phyloP scores from a whole-genome alignment of 2,113 vertebrate species.

The Natator depressus region DNA sequence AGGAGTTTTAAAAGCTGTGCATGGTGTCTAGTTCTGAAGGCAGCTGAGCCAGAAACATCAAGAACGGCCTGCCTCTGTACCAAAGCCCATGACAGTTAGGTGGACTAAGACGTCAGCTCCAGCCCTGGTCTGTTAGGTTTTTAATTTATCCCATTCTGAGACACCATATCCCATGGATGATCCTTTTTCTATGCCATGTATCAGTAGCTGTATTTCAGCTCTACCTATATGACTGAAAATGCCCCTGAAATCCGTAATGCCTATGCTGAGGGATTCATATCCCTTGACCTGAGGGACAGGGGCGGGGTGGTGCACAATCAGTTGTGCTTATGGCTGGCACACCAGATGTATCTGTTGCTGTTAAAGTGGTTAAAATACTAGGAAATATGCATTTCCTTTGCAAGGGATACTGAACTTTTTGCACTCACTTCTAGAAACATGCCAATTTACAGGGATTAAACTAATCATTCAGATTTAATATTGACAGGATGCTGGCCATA shows the following conservation, averaged over 20 bases:
- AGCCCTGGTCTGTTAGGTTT: background rate
- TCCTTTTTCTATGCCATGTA: background rate
- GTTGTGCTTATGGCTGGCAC: background rate
- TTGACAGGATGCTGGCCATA: background rate
- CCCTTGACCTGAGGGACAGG: too few species aligned
- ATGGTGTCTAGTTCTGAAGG: background rate
- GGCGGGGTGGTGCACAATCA: background rate
- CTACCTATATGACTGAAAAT: background rate
- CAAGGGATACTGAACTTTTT: background rate
- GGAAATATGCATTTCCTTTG: background rate
- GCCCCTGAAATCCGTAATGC: background rate
- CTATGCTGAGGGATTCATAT: background rate
- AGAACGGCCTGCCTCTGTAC: background rate
- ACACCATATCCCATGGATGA: background rate
- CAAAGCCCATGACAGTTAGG: background rate
- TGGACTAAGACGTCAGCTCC: background rate
- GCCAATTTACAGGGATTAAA: background rate
- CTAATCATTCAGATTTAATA: background rate
- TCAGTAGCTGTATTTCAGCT: background rate
- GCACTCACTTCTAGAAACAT: background rate
- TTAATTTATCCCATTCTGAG: background rate
- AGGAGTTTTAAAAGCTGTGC: background rate
- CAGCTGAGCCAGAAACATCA: background rate
- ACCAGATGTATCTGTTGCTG: background rate
- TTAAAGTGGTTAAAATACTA: background rate